Conservation (phyloP, 2,113 vertebrate species). For the Eublepharis macularius region DNA sequence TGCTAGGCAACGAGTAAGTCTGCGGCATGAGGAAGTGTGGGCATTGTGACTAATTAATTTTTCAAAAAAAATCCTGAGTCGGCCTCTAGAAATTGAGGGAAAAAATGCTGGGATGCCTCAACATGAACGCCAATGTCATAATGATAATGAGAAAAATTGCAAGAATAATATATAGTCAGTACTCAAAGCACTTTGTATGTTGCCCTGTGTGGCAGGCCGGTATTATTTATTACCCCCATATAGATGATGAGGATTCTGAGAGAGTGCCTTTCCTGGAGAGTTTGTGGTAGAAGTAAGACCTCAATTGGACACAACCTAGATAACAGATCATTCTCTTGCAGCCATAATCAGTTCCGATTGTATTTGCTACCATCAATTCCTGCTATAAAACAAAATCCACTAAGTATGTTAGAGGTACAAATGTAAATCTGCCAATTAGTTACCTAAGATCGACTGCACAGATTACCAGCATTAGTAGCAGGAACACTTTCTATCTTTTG, state of each 20-base stretch:
- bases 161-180: too few species aligned
- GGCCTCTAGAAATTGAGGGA: slow-evolving; percentile 49
- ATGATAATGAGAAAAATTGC: too few species aligned
- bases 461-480: background rate
- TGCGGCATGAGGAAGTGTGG: slow-evolving; percentile 55
- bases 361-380: background rate
- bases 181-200: too few species aligned
- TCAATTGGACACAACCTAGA: too few species aligned
- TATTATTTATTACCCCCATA: too few species aligned
- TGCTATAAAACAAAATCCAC: background rate
- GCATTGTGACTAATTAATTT: slow-evolving; percentile 61
- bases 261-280: too few species aligned
- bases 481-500: too few species aligned
- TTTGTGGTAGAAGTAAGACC: too few species aligned
- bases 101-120: slow-evolving; percentile 40
- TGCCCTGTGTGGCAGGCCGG: too few species aligned
- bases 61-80: slow-evolving; percentile 43
- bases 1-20: slow-evolving; percentile 73
- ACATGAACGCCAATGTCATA: background rate
- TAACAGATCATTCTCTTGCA: too few species aligned
- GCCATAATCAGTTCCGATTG: background rate
- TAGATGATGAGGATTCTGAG: too few species aligned
- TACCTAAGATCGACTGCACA: background rate
- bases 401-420: background rate
- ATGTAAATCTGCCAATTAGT: background rate